Evolutionary conservation across 2,797 vertebrate genomes (phyloP).

Genomic region (Hapalemur alaotrensis): DNA sequence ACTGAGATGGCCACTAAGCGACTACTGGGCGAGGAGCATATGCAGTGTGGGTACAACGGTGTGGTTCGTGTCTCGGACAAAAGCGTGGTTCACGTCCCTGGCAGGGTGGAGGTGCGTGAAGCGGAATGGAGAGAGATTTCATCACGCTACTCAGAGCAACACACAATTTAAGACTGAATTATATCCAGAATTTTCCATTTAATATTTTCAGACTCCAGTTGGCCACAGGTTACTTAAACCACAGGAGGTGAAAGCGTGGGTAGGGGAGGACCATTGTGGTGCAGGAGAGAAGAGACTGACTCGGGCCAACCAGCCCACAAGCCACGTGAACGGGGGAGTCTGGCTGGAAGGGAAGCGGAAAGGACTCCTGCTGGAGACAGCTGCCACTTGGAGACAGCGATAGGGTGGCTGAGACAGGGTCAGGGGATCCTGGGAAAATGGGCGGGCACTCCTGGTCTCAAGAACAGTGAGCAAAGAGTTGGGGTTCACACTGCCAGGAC

Average conservation of each 20-base stretch:
- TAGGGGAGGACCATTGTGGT: background rate
- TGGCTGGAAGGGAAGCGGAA: background rate
- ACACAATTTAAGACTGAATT: background rate
- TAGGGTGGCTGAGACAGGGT: background rate
- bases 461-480: background rate
- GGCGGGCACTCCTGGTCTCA: background rate
- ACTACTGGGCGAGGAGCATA: background rate
- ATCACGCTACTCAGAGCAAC: background rate
- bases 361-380: background rate
- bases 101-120: background rate
- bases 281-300: background rate
- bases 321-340: background rate
- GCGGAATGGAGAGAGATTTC: background rate
- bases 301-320: background rate
- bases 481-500: background rate
- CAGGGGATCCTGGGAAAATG: background rate
- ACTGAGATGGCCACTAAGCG: background rate
- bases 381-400: background rate
- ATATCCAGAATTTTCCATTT: background rate
- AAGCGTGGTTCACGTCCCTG: background rate
- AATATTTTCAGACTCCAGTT: background rate
- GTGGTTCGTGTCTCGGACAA: background rate
- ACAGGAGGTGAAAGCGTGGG: background rate
- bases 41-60: background rate
- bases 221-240: background rate